phyloP scores from a whole-genome alignment of 2,113 vertebrate genomes.

The Tragelaphus buxtoni region DNA sequence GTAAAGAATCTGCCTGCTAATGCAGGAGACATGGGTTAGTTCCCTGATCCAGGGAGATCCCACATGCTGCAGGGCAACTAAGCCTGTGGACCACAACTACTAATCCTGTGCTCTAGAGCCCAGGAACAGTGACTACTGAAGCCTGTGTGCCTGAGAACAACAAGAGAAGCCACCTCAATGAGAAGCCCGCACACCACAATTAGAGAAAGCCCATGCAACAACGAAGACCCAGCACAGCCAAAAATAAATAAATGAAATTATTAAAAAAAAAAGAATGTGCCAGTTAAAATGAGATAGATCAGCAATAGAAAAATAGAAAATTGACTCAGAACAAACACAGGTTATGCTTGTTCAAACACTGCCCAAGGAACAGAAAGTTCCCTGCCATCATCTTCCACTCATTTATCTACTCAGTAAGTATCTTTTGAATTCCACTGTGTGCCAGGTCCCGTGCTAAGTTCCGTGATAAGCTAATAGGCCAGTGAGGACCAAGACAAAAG shows the following conservation, averaged over 20 bases:
- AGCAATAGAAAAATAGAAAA: neutral
- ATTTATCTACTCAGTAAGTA: neutral
- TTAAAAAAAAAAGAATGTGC: neutral
- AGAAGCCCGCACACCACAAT: neutral
- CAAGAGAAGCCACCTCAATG: neutral
- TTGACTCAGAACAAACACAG: neutral
- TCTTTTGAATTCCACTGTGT: neutral
- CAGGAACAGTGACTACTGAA: neutral
- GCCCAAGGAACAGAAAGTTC: neutral
- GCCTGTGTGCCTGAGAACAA: neutral
- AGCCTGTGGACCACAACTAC: neutral
- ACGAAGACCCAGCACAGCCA: neutral
- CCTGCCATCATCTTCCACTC: neutral
- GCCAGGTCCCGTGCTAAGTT: neutral
- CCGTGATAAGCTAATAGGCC: neutral
- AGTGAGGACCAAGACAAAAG: neutral
- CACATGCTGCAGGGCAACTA: neutral
- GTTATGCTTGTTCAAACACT: neutral
- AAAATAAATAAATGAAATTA: neutral
- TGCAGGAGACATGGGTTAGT: neutral
- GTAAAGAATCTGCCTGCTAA: neutral
- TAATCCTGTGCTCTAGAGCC: neutral
- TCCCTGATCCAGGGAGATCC: neutral
- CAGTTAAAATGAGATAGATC: neutral
- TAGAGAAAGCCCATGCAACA: neutral